phyloP scores from a whole-genome alignment of 2,113 vertebrate genomes.

The Pollachius pollachius region DNA sequence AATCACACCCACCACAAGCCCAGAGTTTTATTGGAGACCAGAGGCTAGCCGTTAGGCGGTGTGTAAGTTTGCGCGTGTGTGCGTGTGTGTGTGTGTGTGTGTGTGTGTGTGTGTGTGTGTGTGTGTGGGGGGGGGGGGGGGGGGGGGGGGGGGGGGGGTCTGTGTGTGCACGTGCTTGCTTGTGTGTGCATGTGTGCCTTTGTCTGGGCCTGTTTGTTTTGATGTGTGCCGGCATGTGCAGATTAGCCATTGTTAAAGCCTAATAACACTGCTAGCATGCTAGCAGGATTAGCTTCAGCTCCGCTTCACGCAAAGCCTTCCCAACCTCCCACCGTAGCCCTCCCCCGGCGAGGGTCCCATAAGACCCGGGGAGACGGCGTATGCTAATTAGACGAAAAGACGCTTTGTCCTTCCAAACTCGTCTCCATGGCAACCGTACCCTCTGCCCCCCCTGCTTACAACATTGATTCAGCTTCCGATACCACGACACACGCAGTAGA shows the following conservation, averaged over 20 bases:
- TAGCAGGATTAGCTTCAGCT: conserved; percentile 20
- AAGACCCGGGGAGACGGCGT: conserved; percentile 9
- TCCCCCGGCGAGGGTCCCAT: neutral
- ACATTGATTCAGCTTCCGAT: no score
- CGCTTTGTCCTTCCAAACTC: neutral
- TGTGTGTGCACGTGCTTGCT: no score
- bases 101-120: no score
- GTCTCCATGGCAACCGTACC: conserved; percentile 32
- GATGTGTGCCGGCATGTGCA: neutral
- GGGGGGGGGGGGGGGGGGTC: no score
- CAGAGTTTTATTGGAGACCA: conserved; percentile 6
- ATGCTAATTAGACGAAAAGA: conserved; percentile 29
- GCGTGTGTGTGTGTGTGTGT: no score
- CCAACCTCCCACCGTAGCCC: neutral
- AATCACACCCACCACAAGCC: conserved; percentile 42
- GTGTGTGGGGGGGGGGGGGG: no score
- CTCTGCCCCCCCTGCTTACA: neutral
- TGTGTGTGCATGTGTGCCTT: no score
- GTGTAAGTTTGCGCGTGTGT: no score
- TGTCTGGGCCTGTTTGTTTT: neutral
- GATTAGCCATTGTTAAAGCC: conserved; percentile 1
- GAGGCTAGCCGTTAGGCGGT: no score
- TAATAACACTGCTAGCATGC: conserved; percentile 16
- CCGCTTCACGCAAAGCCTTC: conserved; percentile 9
- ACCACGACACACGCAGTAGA: no score